A percentile compares a stretch with the other conserved stretches of the same genome.
These are phyloP conservation scores for Hoplias malabaricus DNA, from an alignment of 2,113 vertebrate genomes.

Conservation along the genomic window DNA sequence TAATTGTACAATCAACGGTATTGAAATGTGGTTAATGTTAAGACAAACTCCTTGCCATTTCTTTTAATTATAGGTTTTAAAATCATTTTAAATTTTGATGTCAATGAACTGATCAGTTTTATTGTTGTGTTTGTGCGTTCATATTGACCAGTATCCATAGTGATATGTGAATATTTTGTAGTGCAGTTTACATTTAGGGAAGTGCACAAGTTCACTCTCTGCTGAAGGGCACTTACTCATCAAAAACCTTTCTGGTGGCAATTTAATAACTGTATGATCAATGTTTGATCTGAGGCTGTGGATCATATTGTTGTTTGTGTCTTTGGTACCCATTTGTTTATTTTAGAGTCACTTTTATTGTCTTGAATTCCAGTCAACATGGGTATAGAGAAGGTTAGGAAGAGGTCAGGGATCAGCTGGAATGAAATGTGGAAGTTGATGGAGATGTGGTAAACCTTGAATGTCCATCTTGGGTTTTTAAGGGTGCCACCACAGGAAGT, in stretches of 20 bases:
- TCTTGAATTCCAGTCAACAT: neutral
- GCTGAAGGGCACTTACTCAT: conserved; percentile 8
- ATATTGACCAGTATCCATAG: neutral
- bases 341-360: neutral
- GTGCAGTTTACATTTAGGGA: neutral
- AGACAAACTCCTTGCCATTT: neutral
- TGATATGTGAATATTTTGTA: neutral
- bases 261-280: neutral
- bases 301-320: neutral
- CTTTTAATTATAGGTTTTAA: neutral
- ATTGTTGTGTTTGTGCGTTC: neutral
- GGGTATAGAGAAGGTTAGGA: conserved; percentile 22
- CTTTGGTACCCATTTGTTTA: neutral
- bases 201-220: conserved; percentile 37
- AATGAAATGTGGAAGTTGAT: conserved; percentile 58
- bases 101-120: conserved; percentile 11
- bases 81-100: neutral
- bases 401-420: conserved; percentile 34
- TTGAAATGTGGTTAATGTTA: too few species aligned
- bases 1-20: too few species aligned
- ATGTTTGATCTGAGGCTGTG: neutral
- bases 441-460: conserved; percentile 67
- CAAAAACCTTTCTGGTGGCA: neutral
- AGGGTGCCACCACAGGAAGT: conserved; percentile 23
- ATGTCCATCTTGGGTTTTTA: neutral